Evolutionary conservation across 2,113 vertebrate species (phyloP).

Genomic region (Phoenicopterus ruber): DNA sequence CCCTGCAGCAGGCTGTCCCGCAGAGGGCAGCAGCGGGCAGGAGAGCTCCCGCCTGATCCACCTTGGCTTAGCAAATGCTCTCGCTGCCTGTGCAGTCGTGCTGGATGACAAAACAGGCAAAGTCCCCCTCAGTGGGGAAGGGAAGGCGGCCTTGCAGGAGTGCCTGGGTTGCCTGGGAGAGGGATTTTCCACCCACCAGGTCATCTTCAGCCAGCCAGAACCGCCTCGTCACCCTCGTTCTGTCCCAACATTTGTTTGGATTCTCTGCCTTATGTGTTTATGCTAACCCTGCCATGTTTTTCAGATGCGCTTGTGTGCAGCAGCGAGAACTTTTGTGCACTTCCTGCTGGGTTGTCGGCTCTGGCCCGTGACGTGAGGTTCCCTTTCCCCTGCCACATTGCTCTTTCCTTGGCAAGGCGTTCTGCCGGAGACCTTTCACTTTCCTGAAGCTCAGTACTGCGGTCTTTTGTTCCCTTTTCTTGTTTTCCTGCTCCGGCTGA

Average conservation of each 20-base stretch:
- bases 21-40: constrained; percentile 46
- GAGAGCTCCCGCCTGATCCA: neutral
- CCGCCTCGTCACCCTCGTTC: accelerated
- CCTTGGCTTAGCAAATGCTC: accelerated
- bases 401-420: neutral
- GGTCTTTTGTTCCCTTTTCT: neutral
- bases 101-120: neutral
- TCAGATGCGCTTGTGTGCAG: neutral
- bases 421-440: neutral
- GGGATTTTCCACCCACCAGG: neutral
- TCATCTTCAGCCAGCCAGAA: neutral
- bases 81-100: neutral
- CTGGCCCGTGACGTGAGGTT: neutral
- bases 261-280: neutral
- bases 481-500: neutral
- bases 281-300: neutral
- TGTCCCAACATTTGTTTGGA: neutral
- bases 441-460: neutral
- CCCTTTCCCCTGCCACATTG: neutral
- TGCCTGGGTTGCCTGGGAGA: accelerated
- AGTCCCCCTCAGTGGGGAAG: neutral
- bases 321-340: neutral
- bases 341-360: neutral
- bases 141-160: neutral
- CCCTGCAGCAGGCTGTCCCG: neutral